Conservation (phyloP, 1,140 invertebrate species). For the Goniozus legneri region DNA sequence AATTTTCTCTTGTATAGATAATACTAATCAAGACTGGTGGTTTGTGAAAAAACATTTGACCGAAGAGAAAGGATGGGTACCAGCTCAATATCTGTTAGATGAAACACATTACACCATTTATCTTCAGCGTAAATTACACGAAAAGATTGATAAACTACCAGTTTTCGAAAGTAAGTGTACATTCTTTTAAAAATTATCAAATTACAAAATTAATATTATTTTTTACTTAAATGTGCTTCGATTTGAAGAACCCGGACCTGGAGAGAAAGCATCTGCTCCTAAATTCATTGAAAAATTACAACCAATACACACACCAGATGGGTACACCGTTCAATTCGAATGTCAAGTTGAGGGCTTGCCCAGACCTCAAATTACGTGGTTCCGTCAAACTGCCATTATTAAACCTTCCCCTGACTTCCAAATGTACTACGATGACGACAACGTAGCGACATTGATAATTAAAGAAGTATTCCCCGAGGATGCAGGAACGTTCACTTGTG, state of each 20-base stretch:
- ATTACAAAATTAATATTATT: conserved; percentile 2
- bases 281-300: conserved; percentile 82
- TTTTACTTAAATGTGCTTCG: too few relatives aligned
- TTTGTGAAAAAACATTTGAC: conserved; percentile 86
- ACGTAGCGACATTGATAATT: conserved; percentile 88
- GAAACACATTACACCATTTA: conserved; percentile 77
- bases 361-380: conserved; percentile 91
- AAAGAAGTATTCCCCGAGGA: conserved; percentile 96
- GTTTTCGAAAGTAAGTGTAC: conserved; percentile 82
- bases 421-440: conserved; percentile 90
- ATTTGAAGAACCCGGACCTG: conserved; percentile 71
- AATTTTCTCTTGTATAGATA: conserved; percentile 54
- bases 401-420: conserved; percentile 87
- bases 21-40: conserved; percentile 84
- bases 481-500: conserved; percentile 92
- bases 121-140: conserved; percentile 81
- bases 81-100: conserved; percentile 82
- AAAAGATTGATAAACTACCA: conserved; percentile 87
- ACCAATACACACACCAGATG: conserved; percentile 78
- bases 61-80: conserved; percentile 88
- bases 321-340: conserved; percentile 84
- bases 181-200: conserved; percentile 5
- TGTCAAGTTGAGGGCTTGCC: conserved; percentile 87
- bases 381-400: conserved; percentile 87
- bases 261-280: conserved; percentile 75